Evolutionary conservation across 92 coral and sea anemone genomes (phyloP).

Genomic region (Zoanthus sociatus): DNA sequence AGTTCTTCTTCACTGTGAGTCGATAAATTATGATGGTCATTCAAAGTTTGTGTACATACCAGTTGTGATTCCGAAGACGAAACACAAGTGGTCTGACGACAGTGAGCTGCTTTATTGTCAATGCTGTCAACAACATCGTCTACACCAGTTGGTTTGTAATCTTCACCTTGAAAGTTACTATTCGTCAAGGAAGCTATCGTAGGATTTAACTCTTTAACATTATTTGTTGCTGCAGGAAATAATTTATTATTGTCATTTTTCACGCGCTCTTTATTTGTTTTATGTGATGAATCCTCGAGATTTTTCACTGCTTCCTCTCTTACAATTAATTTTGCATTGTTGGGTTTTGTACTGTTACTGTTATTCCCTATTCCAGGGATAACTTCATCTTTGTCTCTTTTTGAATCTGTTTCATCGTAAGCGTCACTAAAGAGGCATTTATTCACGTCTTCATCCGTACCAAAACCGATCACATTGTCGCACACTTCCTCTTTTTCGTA

Average conservation of each 20-base stretch:
- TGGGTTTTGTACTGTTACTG: background rate
- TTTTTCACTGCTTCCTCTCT: slow-evolving; percentile 1
- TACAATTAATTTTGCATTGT: background rate
- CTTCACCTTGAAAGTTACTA: background rate
- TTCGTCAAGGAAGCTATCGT: background rate
- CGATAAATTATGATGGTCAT: background rate
- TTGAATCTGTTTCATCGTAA: background rate
- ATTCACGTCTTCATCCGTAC: background rate
- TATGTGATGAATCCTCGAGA: background rate
- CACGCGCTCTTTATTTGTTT: background rate
- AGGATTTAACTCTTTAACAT: background rate
- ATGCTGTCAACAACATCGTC: background rate
- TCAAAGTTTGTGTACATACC: background rate
- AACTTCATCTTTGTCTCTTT: background rate
- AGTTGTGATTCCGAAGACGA: background rate
- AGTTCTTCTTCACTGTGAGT: background rate
- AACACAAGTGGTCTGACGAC: background rate
- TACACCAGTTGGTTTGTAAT: background rate
- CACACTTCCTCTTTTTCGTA: slow-evolving; percentile 1
- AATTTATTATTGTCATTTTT: background rate
- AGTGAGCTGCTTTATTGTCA: background rate
- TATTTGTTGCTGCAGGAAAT: background rate
- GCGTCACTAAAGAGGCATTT: background rate
- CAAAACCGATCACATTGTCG: background rate
- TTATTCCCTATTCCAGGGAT: background rate